Evolutionary conservation across 2,113 vertebrate genomes (phyloP).

Genomic region (Taxidea taxus): DNA sequence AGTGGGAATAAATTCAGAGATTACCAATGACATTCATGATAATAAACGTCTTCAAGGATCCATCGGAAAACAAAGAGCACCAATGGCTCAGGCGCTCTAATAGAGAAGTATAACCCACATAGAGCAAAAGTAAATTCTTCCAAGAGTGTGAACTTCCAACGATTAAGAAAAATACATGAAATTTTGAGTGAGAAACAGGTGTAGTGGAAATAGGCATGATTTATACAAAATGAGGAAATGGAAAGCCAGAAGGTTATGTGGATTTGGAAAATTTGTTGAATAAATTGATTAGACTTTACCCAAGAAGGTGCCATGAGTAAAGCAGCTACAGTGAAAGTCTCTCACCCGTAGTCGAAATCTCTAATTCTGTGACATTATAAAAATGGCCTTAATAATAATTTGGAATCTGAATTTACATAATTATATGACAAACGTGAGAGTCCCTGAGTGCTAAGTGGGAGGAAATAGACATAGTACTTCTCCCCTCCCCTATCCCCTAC

Average conservation of each 20-base stretch:
- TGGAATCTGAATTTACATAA: constrained; percentile 13
- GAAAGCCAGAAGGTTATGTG: neutral
- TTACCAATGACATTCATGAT: neutral
- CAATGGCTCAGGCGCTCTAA: neutral
- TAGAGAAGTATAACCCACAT: neutral
- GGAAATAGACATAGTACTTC: neutral
- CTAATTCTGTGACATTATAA: neutral
- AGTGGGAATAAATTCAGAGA: neutral
- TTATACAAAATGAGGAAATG: constrained; percentile 27
- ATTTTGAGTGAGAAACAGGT: neutral
- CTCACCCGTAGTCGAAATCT: constrained; percentile 13
- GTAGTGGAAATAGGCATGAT: neutral
- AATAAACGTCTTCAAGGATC: neutral
- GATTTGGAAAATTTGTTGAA: constrained; percentile 24
- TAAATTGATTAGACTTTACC: neutral
- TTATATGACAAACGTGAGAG: constrained; percentile 25
- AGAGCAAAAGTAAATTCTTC: neutral
- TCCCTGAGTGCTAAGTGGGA: neutral
- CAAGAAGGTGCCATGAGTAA: neutral
- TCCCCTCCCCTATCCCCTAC: neutral
- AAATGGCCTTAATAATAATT: neutral
- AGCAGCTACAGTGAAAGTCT: neutral
- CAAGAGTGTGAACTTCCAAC: neutral
- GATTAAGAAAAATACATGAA: neutral
- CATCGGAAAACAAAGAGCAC: neutral